These are phyloP conservation scores for Atopsyche davidsoni DNA, from an alignment of 1,140 invertebrate species.

Conservation along the genomic window DNA sequence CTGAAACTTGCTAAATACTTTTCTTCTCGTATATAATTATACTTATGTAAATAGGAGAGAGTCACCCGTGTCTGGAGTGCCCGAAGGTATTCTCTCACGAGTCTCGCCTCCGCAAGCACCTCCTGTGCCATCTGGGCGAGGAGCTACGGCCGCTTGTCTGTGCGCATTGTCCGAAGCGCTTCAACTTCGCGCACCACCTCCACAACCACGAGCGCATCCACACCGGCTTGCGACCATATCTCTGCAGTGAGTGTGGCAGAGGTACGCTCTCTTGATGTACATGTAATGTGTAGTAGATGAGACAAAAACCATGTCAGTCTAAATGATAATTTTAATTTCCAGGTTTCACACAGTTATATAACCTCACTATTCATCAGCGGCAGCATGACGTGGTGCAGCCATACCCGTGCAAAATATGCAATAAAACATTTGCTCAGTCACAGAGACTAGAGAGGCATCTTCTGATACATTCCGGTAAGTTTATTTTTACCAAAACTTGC, in stretches of 20 bases:
- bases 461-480: constrained; percentile 16
- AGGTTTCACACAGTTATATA: constrained; percentile 22
- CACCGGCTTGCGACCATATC: constrained; percentile 19
- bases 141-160: constrained; percentile 20
- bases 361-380: constrained; percentile 19
- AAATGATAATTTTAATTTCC: constrained; percentile 6
- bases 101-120: constrained; percentile 15
- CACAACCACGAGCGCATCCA: constrained; percentile 23
- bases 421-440: constrained; percentile 11
- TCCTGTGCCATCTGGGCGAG: constrained; percentile 11
- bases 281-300: background rate
- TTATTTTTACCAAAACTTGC: too few relatives aligned
- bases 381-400: constrained; percentile 15
- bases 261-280: constrained; percentile 9
- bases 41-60: too few relatives aligned
- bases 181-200: constrained; percentile 25
- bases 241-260: constrained; percentile 24
- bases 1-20: background rate
- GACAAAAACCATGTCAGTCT: background rate
- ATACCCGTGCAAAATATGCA: constrained; percentile 15
- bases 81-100: constrained; percentile 20
- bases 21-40: too few relatives aligned
- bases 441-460: constrained; percentile 14
- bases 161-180: constrained; percentile 15
- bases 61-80: constrained; percentile 18